Evolutionary conservation across 2,113 vertebrate species (phyloP).

Genomic region (Istiophorus platypterus): DNA sequence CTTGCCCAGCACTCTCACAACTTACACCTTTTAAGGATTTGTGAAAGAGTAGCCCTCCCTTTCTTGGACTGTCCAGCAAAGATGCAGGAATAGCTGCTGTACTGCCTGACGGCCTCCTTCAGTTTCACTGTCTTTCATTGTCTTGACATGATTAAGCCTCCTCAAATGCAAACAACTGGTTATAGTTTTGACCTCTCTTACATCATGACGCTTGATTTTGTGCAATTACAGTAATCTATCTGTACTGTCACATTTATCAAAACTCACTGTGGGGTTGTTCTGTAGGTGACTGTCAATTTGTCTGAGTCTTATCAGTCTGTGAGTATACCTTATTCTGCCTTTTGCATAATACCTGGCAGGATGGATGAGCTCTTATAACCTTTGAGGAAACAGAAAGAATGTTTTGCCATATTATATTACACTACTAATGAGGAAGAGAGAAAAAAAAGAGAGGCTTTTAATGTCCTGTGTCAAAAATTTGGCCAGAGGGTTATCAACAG

Average conservation of each 20-base stretch:
- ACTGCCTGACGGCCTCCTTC: conserved; percentile 65
- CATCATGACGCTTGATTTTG: conserved; percentile 33
- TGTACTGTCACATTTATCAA: conserved; percentile 30
- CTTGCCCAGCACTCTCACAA: conserved; percentile 44
- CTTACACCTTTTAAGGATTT: conserved; percentile 33
- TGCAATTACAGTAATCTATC: conserved; percentile 38
- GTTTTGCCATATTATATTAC: conserved; percentile 44
- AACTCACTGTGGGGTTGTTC: conserved; percentile 33
- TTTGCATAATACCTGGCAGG: conserved; percentile 44
- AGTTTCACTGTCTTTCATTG: conserved; percentile 42
- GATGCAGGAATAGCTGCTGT: conserved; percentile 69
- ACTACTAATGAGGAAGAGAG: conserved; percentile 37
- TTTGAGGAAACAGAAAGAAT: conserved; percentile 38
- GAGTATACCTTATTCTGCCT: conserved; percentile 51
- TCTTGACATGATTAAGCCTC: conserved; percentile 47
- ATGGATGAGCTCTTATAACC: conserved; percentile 43
- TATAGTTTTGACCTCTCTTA: conserved; percentile 42
- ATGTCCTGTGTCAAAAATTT: conserved; percentile 6
- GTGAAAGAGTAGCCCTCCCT: conserved; percentile 49
- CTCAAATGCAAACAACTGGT: conserved; percentile 56
- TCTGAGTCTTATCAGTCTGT: conserved; percentile 62
- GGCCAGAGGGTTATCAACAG: conserved; percentile 12
- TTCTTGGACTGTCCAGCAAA: conserved; percentile 41
- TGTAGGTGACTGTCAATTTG: conserved; percentile 48
- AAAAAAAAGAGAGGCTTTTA: conserved; percentile 4